A percentile compares a stretch with the other conserved stretches of the same genome.
Evolutionary conservation across 2,888 invertebrate species (phyloP).

Genomic region (Sarcophaga variegata): DNA sequence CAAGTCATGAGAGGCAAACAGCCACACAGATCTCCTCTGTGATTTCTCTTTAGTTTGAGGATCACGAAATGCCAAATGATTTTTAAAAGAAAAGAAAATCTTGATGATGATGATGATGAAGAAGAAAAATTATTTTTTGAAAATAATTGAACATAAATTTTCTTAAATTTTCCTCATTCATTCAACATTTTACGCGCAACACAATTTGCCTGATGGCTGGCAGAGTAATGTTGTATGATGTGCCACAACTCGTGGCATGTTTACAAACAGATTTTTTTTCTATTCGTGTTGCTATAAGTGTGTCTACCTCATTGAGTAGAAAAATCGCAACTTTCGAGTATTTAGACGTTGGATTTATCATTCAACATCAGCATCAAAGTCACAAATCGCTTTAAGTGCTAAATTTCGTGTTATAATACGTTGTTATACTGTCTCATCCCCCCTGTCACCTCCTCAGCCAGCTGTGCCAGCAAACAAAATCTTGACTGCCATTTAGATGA

Average conservation of each 20-base stretch:
- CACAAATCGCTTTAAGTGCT: slow-evolving; percentile 58
- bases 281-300: too few species aligned
- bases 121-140: not conserved
- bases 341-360: slow-evolving; percentile 37
- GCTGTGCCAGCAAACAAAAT: slow-evolving; percentile 31
- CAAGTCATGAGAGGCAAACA: not conserved
- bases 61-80: slow-evolving; percentile 19
- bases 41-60: slow-evolving; percentile 9
- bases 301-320: slow-evolving; percentile 32
- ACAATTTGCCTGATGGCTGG: too few species aligned
- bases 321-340: slow-evolving; percentile 17
- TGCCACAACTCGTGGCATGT: slow-evolving; percentile 31
- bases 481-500: slow-evolving; percentile 39
- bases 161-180: slow-evolving; percentile 17
- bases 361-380: slow-evolving; percentile 42
- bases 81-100: not conserved
- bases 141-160: slow-evolving; percentile 52
- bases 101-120: too few species aligned
- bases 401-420: slow-evolving; percentile 66
- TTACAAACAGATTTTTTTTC: slow-evolving; percentile 19
- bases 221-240: too few species aligned
- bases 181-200: slow-evolving; percentile 3
- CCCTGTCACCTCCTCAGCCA: too few species aligned
- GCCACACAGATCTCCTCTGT: slow-evolving; percentile 20
- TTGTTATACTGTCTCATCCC: too few species aligned